A percentile compares a stretch with the other conserved stretches of the same genome.
Evolutionary conservation across 2,888 invertebrate species (phyloP).

Genomic region (Ypsolopha scabrella): DNA sequence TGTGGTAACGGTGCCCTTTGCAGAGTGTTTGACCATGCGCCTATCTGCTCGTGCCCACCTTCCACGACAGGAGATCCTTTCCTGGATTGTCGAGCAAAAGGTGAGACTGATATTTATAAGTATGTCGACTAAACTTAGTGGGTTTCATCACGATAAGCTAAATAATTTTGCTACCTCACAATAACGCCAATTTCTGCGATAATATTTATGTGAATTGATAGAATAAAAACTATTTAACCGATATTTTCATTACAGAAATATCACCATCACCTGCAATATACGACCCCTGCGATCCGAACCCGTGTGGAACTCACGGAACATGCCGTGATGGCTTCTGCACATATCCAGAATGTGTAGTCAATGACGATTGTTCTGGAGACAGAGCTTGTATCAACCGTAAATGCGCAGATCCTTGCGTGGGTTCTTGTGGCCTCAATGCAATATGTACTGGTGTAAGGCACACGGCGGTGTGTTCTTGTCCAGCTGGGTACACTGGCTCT

Average conservation of each 20-base stretch:
- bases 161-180: background rate
- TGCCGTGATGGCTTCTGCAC: conserved; percentile 75
- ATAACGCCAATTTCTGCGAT: no score
- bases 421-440: conserved; percentile 87
- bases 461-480: conserved; percentile 86
- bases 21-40: conserved; percentile 68
- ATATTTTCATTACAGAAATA: conserved; percentile 12
- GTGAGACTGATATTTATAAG: conserved; percentile 15
- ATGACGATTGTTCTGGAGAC: conserved; percentile 87
- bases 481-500: conserved; percentile 80
- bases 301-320: conserved; percentile 78
- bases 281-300: conserved; percentile 78
- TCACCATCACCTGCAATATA: conserved; percentile 22
- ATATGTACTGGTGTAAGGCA: conserved; percentile 81
- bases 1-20: conserved; percentile 85
- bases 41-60: conserved; percentile 82
- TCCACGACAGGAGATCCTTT: conserved; percentile 85
- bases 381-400: conserved; percentile 85
- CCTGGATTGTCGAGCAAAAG: conserved; percentile 68
- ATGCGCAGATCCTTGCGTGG: conserved; percentile 86
- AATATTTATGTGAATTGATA: no score
- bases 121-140: background rate
- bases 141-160: background rate
- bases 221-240: no score
- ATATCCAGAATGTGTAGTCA: conserved; percentile 89